phyloP scores from a whole-genome alignment of 2,888 invertebrate genomes.

The Glyphotaelius pellucidus region DNA sequence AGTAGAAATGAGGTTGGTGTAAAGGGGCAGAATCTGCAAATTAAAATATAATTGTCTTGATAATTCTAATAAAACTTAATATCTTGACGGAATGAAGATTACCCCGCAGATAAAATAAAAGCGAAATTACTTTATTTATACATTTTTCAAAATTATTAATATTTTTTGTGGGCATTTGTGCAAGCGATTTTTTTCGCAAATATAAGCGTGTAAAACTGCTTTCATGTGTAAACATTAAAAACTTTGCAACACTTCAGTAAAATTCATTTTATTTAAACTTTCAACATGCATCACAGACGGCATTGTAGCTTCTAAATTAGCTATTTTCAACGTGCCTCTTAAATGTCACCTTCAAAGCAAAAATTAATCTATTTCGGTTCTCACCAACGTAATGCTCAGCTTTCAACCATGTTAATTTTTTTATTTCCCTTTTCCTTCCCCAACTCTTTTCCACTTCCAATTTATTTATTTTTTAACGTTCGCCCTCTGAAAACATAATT shows the following conservation, averaged over 20 bases:
- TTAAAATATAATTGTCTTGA: not conserved
- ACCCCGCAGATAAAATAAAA: too few relatives aligned
- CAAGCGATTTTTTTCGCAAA: too few relatives aligned
- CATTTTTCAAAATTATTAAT: not conserved
- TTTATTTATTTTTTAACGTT: not conserved
- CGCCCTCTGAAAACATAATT: not conserved
- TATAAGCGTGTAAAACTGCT: not conserved
- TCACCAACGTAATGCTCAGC: not conserved
- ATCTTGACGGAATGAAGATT: not conserved
- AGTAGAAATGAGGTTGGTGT: not conserved
- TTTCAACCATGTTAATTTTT: not conserved
- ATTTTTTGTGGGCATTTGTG: too few relatives aligned
- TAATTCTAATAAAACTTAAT: too few relatives aligned
- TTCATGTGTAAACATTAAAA: not conserved
- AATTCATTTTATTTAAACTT: not conserved
- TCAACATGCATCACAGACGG: not conserved
- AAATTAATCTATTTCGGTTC: not conserved
- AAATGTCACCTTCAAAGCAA: not conserved
- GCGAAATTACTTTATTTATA: too few relatives aligned
- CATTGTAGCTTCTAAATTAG: not conserved
- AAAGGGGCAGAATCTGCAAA: not conserved
- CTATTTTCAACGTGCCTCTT: not conserved
- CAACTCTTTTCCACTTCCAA: not conserved
- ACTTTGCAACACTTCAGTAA: not conserved
- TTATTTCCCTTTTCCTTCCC: not conserved